A percentile compares a stretch with the other conserved stretches of the same genome.
Evolutionary conservation across 1,140 invertebrate species (phyloP).

Genomic region (Hylaeus anthracinus): DNA sequence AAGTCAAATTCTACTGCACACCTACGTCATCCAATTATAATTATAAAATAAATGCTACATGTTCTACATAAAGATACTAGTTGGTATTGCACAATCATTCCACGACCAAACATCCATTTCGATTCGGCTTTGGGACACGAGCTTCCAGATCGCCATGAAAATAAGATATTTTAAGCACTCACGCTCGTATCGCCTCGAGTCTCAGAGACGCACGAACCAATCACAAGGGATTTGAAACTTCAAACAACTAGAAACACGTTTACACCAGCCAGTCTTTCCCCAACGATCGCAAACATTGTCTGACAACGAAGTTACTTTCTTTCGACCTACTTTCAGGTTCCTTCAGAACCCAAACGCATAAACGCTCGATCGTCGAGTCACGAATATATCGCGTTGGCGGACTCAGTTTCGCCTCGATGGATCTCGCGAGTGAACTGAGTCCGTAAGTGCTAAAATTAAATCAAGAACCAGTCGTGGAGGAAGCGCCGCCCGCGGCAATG

Average conservation of each 20-base stretch:
- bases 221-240: neutral
- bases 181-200: neutral
- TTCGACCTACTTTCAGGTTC: too few relatives aligned
- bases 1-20: too few relatives aligned
- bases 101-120: too few relatives aligned
- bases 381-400: neutral
- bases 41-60: too few relatives aligned
- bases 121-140: neutral
- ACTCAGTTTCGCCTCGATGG: conserved; percentile 42
- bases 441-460: conserved; percentile 73
- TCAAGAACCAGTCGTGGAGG: conserved; percentile 50
- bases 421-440: conserved; percentile 55
- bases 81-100: too few relatives aligned
- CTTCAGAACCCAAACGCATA: too few relatives aligned
- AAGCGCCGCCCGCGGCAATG: conserved; percentile 56
- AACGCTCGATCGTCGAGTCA: neutral
- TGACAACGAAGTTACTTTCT: neutral
- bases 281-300: neutral
- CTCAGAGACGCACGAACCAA: too few relatives aligned
- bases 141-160: neutral
- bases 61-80: too few relatives aligned
- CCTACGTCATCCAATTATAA: too few relatives aligned
- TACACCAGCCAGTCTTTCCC: neutral
- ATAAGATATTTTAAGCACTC: neutral
- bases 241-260: neutral